Evolutionary conservation across 2,113 vertebrate species (phyloP), one percentile per base, ranked within the genome.

Genomic region (Lasiurus cinereus): DNA sequence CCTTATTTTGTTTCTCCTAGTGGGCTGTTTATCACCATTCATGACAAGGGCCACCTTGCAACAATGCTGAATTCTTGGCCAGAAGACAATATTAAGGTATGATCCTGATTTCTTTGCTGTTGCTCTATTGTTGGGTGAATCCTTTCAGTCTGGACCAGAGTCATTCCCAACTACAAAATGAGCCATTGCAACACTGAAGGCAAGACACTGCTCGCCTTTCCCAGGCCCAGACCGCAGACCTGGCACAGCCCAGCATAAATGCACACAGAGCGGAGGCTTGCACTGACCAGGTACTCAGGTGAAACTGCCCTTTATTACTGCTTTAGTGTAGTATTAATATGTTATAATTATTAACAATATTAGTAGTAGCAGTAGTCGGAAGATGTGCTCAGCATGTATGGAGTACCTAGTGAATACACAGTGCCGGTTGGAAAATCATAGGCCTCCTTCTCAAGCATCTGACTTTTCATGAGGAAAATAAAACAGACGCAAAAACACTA

Each of bases 31-130:
- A 99, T 99, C 97, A 99, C 99, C 96, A 99, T 99, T 97, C 99
- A 99, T 73, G 99, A 99, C 97, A 99, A 98, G 97, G 99, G 99
- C 64, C 99, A 99, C 97, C 98, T 99, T 84, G 99, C 99, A 97
- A 99, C 99, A 70, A 98, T 99, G 99, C 98, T 99, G 82, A 99
- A 99, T 98, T 99, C 99, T 90, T 99, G 99, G 99, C 99, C 99
- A 62, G 99, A 99, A 97, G 99, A 99, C 80, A 91, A 99, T 96
- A 99, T 99, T 96, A 99, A 99, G 99, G 99, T 99, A 98, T 62
- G 96, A 29, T 94, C 22, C 39, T 69, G 66, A 88, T 73, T 70
- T 96, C 72, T 88, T 69, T 90, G 46, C 21, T 83, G 10, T 59
- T 84, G 10, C 13, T 79, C 13, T 69, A 2, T 52, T 22, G 21